Evolutionary conservation across 1,140 invertebrate species (phyloP), one percentile per base, ranked within the genome.

Genomic region (Mamestra configurata): DNA sequence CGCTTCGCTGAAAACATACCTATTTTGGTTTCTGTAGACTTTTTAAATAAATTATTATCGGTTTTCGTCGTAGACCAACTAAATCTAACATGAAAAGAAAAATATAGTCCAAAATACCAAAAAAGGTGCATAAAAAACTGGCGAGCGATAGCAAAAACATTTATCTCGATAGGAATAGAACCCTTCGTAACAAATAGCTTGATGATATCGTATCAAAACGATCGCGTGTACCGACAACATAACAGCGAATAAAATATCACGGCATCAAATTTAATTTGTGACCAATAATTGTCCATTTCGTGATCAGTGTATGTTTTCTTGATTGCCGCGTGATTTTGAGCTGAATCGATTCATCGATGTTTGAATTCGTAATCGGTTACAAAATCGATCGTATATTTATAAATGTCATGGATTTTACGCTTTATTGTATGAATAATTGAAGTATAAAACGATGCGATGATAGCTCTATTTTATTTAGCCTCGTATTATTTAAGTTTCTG

Each of bases 221-320:
- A 87, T 89, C 85, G 87, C 89, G 87, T 90, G 90, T 89, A 91
- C 85, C 5, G 82, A 81, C 84, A 85, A 61, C 85, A 90, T 90
- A 87, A 90, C 89, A 86, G 75, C 13, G 43, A 61, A 46, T 55
- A 51, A 37, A 72, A 72, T 55, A 82, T 75, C 81, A 61, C 78
- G 84, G 81, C 81, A 82, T 86, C 82, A 84, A 86, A 88, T 87
- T 81, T 71, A 73, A 81, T 81, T 82, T 86, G 55, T 82, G 77
- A 86, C 82, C 76, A 83, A 57, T 78, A 79, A 83, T 82, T 78
- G 53, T 78, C 76, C 53, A 79, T 85, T 82, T 71, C 81, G 71
- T 81, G 86, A 84, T 73, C 20, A 15, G 10, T 89, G 84, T 87
- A 80, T 80, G 84, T 86, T 85, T 86, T 84, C 27, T 86, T 86